These are phyloP conservation scores for Imbricaverruca yamaguchii DNA, from an alignment of 2,888 invertebrate genomes.

Conservation along the genomic window DNA sequence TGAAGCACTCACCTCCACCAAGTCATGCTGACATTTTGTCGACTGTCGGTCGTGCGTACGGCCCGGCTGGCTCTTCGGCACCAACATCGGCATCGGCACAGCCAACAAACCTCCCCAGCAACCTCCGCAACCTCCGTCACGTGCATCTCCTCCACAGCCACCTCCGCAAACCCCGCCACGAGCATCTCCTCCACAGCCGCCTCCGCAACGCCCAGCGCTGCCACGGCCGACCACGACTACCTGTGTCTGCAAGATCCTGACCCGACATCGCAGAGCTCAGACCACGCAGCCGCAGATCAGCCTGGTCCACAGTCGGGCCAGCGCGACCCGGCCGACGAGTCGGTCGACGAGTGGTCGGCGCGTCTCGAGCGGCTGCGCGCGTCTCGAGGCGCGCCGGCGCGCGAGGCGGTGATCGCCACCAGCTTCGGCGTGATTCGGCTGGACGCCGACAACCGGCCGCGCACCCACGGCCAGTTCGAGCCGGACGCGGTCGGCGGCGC, in stretches of 20 bases:
- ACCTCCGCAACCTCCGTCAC: background rate
- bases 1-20: no score
- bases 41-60: background rate
- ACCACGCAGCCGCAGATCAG: no score
- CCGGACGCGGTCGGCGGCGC: background rate
- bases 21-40: background rate
- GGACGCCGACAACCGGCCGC: conserved; percentile 26
- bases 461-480: background rate
- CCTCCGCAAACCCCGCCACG: background rate
- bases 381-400: background rate
- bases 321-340: background rate
- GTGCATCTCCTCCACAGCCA: no score
- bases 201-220: background rate
- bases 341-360: background rate
- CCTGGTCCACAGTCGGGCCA: background rate
- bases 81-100: background rate
- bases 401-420: background rate
- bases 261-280: background rate
- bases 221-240: background rate
- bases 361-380: background rate
- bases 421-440: conserved; percentile 27
- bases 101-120: no score
- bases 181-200: no score
- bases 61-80: background rate
- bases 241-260: background rate